phyloP scores from a whole-genome alignment of 1,140 invertebrate species.

The Pseudobourletiella spinata region DNA sequence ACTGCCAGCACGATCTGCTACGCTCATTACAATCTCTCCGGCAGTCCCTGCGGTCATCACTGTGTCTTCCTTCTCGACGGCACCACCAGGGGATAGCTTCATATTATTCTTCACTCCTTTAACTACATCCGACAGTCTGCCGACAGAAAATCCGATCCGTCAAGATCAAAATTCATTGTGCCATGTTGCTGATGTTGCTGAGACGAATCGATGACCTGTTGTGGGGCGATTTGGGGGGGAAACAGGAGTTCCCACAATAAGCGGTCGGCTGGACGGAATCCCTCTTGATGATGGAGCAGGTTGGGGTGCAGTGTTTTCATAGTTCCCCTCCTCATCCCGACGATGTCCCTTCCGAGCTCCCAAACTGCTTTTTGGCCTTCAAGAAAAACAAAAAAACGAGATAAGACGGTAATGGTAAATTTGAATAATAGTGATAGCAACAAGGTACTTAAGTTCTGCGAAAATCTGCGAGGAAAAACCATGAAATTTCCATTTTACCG shows the following conservation, averaged over 20 bases:
- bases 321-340: conserved; percentile 26
- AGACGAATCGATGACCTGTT: conserved; percentile 1
- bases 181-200: conserved; percentile 5
- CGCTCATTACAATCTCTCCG: conserved; percentile 31
- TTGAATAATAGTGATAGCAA: too few species aligned
- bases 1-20: conserved; percentile 12
- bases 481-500: too few species aligned
- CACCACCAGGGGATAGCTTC: conserved; percentile 14
- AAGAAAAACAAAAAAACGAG: conserved; percentile 13
- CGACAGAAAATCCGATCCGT: conserved; percentile 64
- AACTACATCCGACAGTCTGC: conserved; percentile 67
- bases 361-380: conserved; percentile 33
- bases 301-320: conserved; percentile 13
- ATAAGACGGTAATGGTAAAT: conserved; percentile 12
- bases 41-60: not conserved
- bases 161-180: conserved; percentile 60
- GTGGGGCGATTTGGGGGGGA: conserved; percentile 18
- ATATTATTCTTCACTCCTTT: conserved; percentile 50
- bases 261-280: conserved; percentile 27
- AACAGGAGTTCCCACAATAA: conserved; percentile 4
- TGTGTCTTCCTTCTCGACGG: conserved; percentile 12
- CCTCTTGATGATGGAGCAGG: conserved; percentile 11
- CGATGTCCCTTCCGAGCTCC: conserved; percentile 10
- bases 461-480: too few species aligned
- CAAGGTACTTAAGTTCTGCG: too few species aligned